Evolutionary conservation across 2,797 vertebrate species (phyloP).

Genomic region (Champsocephalus gunnari): DNA sequence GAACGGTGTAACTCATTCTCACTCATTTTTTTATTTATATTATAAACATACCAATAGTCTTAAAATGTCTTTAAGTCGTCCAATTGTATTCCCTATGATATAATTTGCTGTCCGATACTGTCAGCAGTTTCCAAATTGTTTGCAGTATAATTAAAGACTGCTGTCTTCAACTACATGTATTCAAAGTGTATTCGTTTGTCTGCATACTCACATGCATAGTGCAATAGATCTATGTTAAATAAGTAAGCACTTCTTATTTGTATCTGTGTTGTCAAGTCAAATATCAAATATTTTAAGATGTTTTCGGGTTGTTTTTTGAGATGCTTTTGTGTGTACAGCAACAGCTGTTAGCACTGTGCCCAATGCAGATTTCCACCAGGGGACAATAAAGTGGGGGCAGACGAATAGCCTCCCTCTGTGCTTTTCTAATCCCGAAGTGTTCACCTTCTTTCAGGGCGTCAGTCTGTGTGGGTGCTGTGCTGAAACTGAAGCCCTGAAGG

Average conservation of each 20-base stretch:
- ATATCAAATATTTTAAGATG: too few species aligned
- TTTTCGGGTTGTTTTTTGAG: too few species aligned
- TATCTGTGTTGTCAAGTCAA: too few species aligned
- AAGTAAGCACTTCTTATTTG: too few species aligned
- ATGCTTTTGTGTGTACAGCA: too few species aligned
- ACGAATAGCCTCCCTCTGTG: not conserved
- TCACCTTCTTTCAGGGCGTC: not conserved
- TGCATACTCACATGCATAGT: too few species aligned
- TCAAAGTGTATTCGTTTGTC: not conserved
- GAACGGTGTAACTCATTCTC: not conserved
- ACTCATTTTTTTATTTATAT: not conserved
- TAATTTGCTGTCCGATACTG: not conserved
- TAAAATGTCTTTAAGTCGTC: not conserved
- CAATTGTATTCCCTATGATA: not conserved
- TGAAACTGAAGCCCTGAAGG: constrained; percentile 19
- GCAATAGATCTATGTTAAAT: too few species aligned
- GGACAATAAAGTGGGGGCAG: not conserved
- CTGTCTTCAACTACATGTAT: not conserved
- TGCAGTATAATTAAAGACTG: not conserved
- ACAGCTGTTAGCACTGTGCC: too few species aligned
- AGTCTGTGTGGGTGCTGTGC: constrained; percentile 1
- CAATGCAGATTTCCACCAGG: too few species aligned
- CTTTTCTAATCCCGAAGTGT: not conserved
- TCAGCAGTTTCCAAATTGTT: not conserved
- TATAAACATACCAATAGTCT: not conserved